Conservation (phyloP, 1,140 invertebrate genomes). For the Colletes latitarsis region DNA sequence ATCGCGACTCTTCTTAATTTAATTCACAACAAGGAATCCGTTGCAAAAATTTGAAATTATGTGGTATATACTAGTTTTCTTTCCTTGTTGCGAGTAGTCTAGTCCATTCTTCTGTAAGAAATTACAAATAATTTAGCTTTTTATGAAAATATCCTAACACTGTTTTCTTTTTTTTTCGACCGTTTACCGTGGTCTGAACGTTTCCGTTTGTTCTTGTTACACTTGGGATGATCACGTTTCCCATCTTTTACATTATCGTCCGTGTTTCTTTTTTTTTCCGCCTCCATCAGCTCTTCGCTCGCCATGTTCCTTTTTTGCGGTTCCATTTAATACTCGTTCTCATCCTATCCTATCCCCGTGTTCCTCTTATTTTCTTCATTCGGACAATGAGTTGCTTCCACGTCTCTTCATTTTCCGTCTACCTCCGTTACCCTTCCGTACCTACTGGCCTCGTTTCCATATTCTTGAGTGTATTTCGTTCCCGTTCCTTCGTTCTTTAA, state of each 20-base stretch:
- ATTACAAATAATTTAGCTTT: no score
- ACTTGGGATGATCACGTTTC: not conserved
- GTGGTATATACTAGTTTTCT: no score
- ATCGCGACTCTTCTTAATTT: no score
- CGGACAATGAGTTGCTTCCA: conserved; percentile 31
- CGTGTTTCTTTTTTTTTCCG: not conserved
- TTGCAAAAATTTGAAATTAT: no score
- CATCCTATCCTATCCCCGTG: no score
- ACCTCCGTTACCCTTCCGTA: not conserved
- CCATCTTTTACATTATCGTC: conserved; percentile 4
- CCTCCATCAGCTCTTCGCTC: conserved; percentile 15
- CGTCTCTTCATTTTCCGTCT: conserved; percentile 1
- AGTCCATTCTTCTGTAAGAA: no score
- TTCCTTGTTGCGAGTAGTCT: no score
- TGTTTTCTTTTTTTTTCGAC: no score
- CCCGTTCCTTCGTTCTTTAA: conserved; percentile 27
- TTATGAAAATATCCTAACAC: no score
- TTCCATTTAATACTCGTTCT: conserved; percentile 42
- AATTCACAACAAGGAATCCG: no score
- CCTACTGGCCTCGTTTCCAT: not conserved
- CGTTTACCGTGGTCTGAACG: no score
- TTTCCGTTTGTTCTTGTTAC: not conserved
- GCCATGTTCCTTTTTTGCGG: not conserved
- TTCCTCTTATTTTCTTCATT: conserved; percentile 29
- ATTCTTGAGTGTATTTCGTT: conserved; percentile 14